Evolutionary conservation across 2,888 invertebrate genomes (phyloP).

Genomic region (Neuroscelio doddi): DNA sequence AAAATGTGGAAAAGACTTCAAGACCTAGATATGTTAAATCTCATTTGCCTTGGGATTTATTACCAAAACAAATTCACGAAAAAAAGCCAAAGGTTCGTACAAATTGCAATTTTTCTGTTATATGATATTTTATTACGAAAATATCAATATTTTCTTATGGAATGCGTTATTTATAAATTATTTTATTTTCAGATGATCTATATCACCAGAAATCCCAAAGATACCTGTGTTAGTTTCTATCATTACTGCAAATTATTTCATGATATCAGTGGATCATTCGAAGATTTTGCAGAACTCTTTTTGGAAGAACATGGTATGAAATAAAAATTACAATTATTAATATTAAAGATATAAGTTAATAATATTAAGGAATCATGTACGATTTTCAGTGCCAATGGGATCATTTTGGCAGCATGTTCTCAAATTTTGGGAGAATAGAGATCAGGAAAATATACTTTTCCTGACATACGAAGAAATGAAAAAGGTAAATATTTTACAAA

Average conservation of each 20-base stretch:
- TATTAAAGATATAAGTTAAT: no score
- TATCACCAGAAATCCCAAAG: constrained; percentile 91
- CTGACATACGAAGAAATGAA: constrained; percentile 77
- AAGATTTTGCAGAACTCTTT: constrained; percentile 84
- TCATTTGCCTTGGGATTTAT: constrained; percentile 81
- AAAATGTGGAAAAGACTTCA: constrained; percentile 79
- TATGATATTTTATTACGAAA: not conserved
- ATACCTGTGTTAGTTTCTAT: constrained; percentile 90
- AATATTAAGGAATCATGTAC: no score
- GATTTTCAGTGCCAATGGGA: constrained; percentile 65
- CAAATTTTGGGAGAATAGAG: constrained; percentile 71
- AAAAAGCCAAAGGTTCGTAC: constrained; percentile 80
- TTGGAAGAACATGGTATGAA: constrained; percentile 78
- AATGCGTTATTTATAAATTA: no score
- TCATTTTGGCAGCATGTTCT: constrained; percentile 70
- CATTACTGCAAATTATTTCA: constrained; percentile 86
- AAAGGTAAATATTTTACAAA: constrained; percentile 57
- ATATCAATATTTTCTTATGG: not conserved
- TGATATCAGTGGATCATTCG: constrained; percentile 77
- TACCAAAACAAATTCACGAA: constrained; percentile 75
- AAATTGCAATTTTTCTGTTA: constrained; percentile 2
- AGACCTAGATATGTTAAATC: constrained; percentile 84
- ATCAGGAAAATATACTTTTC: constrained; percentile 75
- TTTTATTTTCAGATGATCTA: constrained; percentile 81
- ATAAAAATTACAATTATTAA: constrained; percentile 11